These are phyloP conservation scores for Drosophila neocordata DNA, from an alignment of 1,140 invertebrate genomes.

Conservation along the genomic window DNA sequence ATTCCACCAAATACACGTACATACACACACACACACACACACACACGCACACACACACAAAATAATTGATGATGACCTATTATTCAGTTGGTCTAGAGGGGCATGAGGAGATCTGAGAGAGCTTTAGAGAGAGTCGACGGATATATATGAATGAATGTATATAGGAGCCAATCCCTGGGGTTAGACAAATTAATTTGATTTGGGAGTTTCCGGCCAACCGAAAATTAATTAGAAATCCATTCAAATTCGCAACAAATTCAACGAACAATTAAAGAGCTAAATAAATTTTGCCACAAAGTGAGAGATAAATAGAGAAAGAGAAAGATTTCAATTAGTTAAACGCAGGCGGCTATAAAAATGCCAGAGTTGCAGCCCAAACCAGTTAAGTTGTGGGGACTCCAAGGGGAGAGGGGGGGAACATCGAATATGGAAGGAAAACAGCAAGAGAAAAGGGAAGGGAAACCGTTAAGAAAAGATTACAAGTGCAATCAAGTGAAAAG, in stretches of 20 bases:
- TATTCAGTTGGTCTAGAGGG: conserved; percentile 34
- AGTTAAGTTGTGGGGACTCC: not conserved
- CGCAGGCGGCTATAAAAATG: conserved; percentile 67
- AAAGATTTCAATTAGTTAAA: conserved; percentile 80
- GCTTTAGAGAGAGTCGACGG: not conserved
- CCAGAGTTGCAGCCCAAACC: conserved; percentile 32
- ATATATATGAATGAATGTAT: not conserved
- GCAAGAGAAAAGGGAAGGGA: conserved; percentile 12
- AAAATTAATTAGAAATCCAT: conserved; percentile 56
- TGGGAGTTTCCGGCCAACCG: conserved; percentile 30
- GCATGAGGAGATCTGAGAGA: not conserved
- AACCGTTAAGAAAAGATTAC: conserved; percentile 77
- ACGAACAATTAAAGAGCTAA: conserved; percentile 3
- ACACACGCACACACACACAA: not conserved
- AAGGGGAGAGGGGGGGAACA: not conserved
- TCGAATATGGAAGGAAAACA: not conserved
- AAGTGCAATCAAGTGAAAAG: conserved; percentile 78
- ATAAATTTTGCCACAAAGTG: conserved; percentile 3
- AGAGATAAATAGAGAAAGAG: conserved; percentile 12
- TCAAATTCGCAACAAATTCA: conserved; percentile 26
- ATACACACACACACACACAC: not conserved
- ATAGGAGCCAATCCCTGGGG: conserved; percentile 22
- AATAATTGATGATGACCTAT: conserved; percentile 65
- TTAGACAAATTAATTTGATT: conserved; percentile 59
- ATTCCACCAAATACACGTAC: not conserved